These are phyloP conservation scores for Aurelia sp. DNA, from an alignment of 30 jellyfish, hydroid and myxozoan species.

Conservation along the genomic window DNA sequence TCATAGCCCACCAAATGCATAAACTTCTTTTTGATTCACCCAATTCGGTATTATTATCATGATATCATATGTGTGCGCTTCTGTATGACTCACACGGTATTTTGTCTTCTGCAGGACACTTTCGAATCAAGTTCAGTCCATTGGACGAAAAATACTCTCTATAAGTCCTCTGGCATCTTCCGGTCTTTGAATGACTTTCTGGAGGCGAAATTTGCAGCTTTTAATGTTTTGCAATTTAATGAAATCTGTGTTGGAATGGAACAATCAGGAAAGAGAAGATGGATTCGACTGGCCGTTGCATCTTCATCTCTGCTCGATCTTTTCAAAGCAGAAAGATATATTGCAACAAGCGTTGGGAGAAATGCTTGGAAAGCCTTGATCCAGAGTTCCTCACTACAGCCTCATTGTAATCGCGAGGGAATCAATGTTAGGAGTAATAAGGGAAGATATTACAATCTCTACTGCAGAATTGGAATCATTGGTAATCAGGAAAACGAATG, in stretches of 20 bases:
- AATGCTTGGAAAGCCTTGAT: constrained; percentile 43
- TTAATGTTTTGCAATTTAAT: constrained; percentile 9
- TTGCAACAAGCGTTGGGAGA: constrained; percentile 25
- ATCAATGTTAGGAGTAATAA: constrained; percentile 23
- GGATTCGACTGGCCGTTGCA: constrained; percentile 16
- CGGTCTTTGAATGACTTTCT: constrained; percentile 8
- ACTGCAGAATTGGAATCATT: constrained; percentile 7
- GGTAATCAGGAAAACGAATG: constrained; percentile 65
- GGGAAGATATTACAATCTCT: neutral
- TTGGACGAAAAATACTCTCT: constrained; percentile 37
- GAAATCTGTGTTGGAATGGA: constrained; percentile 54
- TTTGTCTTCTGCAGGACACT: constrained; percentile 21
- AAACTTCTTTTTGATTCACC: too few relatives aligned
- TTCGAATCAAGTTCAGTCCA: constrained; percentile 9
- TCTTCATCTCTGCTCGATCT: constrained; percentile 34
- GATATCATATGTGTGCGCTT: too few relatives aligned
- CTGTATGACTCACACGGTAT: too few relatives aligned
- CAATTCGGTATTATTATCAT: too few relatives aligned
- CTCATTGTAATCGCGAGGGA: constrained; percentile 59
- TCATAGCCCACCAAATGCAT: too few relatives aligned
- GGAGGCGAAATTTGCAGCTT: constrained; percentile 71
- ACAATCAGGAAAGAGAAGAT: neutral
- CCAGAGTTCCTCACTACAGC: constrained; percentile 40
- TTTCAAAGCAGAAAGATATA: constrained; percentile 17
- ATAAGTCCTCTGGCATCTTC: constrained; percentile 14